phyloP scores from a whole-genome alignment of 2,113 vertebrate genomes.

The Theropithecus gelada region DNA sequence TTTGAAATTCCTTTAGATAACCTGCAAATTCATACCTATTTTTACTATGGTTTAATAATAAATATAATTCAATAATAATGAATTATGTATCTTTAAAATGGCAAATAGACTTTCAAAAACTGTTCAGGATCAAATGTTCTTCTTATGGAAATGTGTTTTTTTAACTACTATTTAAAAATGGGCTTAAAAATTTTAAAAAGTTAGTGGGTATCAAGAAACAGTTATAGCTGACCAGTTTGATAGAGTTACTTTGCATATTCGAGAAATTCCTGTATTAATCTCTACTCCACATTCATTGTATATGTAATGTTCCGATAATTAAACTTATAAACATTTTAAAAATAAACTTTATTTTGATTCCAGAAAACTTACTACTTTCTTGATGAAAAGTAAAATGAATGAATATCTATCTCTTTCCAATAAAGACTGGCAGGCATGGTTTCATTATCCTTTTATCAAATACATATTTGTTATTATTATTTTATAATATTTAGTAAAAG shows the following conservation, averaged over 20 bases:
- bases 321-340: background rate
- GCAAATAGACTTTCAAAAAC: background rate
- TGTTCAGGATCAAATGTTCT: background rate
- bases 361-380: background rate
- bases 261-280: background rate
- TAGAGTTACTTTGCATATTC: background rate
- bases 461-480: background rate
- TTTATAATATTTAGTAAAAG: background rate
- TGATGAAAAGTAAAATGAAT: conserved; percentile 11
- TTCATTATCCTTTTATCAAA: background rate
- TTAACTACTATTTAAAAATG: background rate
- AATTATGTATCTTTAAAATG: background rate
- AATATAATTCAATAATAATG: conserved; percentile 24
- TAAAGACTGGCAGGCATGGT: background rate
- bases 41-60: background rate
- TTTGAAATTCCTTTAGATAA: conserved; percentile 23
- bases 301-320: background rate
- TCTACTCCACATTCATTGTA: background rate
- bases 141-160: background rate
- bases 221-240: background rate
- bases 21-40: background rate
- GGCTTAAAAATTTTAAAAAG: background rate
- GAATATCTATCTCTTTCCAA: background rate
- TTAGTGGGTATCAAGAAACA: background rate
- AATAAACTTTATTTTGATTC: conserved; percentile 9